phyloP scores from a whole-genome alignment of 2,888 invertebrate species.

The Zaprionus bogoriensis region DNA sequence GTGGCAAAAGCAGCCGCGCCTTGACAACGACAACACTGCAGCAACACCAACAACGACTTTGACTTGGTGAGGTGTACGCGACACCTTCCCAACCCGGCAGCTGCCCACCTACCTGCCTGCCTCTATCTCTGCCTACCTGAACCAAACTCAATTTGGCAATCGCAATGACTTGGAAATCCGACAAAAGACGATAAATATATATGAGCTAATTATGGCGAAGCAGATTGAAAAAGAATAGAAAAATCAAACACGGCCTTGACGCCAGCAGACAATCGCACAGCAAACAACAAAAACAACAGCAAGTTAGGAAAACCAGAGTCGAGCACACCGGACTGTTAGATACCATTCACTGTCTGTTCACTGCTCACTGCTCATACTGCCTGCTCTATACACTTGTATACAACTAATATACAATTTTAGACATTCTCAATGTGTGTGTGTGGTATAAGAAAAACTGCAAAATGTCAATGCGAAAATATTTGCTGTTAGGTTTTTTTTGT shows the following conservation, averaged over 20 bases:
- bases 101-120: no score
- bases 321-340: no score
- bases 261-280: slow-evolving; percentile 44
- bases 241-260: slow-evolving; percentile 43
- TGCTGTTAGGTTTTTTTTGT: slow-evolving; percentile 52
- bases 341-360: no score
- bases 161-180: slow-evolving; percentile 1
- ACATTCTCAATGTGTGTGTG: no score
- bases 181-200: slow-evolving; percentile 46
- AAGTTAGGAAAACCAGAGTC: slow-evolving; percentile 6
- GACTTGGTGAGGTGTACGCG: slow-evolving; percentile 1
- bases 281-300: slow-evolving; percentile 21
- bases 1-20: slow-evolving; percentile 42
- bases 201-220: slow-evolving; percentile 61
- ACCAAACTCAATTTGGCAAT: slow-evolving; percentile 10
- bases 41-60: not conserved
- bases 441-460: slow-evolving; percentile 30
- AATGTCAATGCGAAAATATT: slow-evolving; percentile 65
- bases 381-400: no score
- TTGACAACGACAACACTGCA: slow-evolving; percentile 8
- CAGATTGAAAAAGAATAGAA: slow-evolving; percentile 11
- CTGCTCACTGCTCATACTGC: no score
- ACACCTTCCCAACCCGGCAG: no score
- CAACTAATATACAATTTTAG: no score
- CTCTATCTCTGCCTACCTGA: no score